Conservation (phyloP, 2,113 vertebrate species). For the Nettapus auritus region DNA sequence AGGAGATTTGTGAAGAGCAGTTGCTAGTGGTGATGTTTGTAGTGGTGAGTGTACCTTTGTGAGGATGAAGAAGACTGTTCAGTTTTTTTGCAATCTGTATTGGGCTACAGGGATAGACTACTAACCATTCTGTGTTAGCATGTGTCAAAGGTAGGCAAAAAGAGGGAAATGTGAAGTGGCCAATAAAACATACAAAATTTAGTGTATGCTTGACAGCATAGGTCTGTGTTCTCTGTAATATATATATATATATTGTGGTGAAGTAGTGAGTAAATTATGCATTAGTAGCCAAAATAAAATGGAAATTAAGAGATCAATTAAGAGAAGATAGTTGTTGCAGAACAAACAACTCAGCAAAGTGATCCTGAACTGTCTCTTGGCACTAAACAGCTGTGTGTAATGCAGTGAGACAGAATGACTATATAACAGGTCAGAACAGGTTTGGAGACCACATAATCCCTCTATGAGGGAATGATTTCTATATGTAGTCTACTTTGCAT, state of each 20-base stretch:
- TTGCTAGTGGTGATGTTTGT: constrained; percentile 19
- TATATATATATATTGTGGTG: not conserved
- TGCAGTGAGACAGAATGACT: not conserved
- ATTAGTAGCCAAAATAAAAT: constrained; percentile 2
- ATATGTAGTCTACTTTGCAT: not conserved
- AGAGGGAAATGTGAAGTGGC: not conserved
- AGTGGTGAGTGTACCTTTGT: not conserved
- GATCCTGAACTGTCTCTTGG: not conserved
- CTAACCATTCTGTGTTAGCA: not conserved
- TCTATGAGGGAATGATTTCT: not conserved
- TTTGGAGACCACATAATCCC: not conserved
- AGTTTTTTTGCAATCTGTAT: not conserved
- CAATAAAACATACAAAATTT: not conserved
- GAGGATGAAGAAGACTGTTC: not conserved
- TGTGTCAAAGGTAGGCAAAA: not conserved
- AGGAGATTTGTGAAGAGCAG: constrained; percentile 16
- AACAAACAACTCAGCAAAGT: not conserved
- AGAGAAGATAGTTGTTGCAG: not conserved
- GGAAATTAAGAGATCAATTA: not conserved
- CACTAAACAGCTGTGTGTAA: not conserved
- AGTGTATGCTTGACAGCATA: not conserved
- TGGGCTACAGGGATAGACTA: not conserved
- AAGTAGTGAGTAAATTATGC: not conserved
- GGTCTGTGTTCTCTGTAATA: not conserved
- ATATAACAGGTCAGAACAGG: not conserved